Conservation (phyloP, 2,888 invertebrate species). For the Nebria brevicollis region DNA sequence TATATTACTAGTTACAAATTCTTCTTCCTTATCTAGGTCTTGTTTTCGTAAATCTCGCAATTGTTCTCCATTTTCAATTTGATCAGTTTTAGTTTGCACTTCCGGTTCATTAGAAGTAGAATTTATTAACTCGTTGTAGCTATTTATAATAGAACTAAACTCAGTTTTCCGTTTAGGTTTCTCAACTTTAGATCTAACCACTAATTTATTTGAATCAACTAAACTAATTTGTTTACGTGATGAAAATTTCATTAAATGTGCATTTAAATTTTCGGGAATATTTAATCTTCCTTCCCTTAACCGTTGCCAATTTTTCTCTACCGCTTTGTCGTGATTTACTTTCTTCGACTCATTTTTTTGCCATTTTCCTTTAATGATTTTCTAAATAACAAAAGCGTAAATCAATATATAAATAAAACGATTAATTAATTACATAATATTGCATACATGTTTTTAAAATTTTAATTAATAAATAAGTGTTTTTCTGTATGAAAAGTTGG, state of each 20-base stretch:
- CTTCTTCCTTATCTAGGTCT: no score
- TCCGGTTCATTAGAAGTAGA: constrained; percentile 50
- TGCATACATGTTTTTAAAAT: no score
- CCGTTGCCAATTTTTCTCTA: constrained; percentile 76
- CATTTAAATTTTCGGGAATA: constrained; percentile 61
- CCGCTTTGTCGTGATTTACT: constrained; percentile 72
- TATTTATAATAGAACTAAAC: constrained; percentile 64
- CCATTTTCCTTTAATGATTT: constrained; percentile 76
- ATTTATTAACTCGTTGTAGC: constrained; percentile 60
- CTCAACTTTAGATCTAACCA: constrained; percentile 58
- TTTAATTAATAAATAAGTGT: no score
- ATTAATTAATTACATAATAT: no score
- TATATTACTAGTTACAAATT: background rate
- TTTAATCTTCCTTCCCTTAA: constrained; percentile 69
- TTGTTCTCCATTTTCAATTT: background rate
- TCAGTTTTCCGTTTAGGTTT: constrained; percentile 58
- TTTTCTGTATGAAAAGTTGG: background rate
- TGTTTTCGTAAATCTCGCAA: no score
- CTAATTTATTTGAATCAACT: constrained; percentile 59
- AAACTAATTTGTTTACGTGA: constrained; percentile 64
- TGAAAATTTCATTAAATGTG: constrained; percentile 76
- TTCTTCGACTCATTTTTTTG: constrained; percentile 69
- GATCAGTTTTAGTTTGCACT: background rate
- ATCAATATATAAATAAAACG: background rate
- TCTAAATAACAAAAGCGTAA: constrained; percentile 61